Evolutionary conservation across 2,888 invertebrate species (phyloP).

Genomic region (Tupiocoris notatus): DNA sequence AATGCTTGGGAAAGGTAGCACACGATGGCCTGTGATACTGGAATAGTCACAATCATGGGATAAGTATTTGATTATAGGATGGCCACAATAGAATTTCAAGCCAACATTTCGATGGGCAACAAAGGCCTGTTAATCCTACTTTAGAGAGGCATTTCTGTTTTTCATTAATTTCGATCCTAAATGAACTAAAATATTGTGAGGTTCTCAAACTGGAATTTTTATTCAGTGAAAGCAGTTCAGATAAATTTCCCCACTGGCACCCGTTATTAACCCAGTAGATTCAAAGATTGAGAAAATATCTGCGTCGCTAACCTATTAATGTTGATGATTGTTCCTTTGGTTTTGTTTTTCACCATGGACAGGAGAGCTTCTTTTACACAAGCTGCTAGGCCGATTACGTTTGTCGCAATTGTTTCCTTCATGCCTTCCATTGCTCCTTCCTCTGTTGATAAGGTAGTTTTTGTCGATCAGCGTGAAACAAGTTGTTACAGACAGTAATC

Average conservation of each 20-base stretch:
- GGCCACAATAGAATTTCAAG: not conserved
- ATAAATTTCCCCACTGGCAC: no score
- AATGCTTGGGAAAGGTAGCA: slow-evolving; percentile 1
- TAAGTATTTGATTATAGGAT: no score
- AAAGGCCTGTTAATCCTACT: not conserved
- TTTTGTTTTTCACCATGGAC: slow-evolving; percentile 55
- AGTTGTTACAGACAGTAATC: no score
- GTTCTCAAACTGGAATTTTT: no score
- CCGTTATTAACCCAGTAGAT: no score
- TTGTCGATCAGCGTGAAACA: no score
- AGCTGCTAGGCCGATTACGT: slow-evolving; percentile 60
- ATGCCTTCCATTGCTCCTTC: slow-evolving; percentile 3
- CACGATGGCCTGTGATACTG: slow-evolving; percentile 9
- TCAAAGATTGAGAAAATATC: not conserved
- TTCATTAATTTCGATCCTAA: not conserved
- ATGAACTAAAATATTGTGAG: no score
- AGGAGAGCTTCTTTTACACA: slow-evolving; percentile 57
- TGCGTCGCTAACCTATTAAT: slow-evolving; percentile 59
- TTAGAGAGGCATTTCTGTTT: not conserved
- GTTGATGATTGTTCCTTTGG: slow-evolving; percentile 57
- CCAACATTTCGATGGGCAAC: no score
- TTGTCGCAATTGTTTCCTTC: slow-evolving; percentile 55
- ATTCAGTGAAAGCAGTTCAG: no score
- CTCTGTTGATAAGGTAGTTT: no score
- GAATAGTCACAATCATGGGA: not conserved